These are phyloP conservation scores for Cariama cristata DNA, from an alignment of 2,113 vertebrate genomes.

Conservation along the genomic window DNA sequence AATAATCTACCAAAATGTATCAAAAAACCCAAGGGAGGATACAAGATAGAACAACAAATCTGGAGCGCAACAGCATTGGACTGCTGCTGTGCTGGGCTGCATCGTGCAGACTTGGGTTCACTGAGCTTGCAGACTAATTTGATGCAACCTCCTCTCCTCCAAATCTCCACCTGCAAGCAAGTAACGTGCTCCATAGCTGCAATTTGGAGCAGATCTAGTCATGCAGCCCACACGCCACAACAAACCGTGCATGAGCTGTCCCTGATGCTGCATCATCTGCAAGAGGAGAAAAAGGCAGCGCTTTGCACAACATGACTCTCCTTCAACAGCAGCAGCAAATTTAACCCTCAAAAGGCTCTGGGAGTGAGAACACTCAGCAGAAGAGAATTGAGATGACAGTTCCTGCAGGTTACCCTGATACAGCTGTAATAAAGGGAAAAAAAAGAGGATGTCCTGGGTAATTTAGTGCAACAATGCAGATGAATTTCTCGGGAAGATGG, in stretches of 20 bases:
- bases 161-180: not conserved
- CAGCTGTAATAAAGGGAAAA: not conserved
- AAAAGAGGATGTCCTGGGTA: not conserved
- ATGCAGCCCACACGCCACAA: not conserved
- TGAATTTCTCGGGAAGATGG: not conserved
- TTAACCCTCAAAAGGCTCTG: not conserved
- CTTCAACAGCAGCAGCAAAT: not conserved
- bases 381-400: not conserved
- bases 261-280: not conserved
- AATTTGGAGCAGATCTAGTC: not conserved
- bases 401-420: not conserved
- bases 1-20: not conserved
- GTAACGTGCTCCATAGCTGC: not conserved
- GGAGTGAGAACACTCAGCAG: not conserved
- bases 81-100: not conserved
- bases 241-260: not conserved
- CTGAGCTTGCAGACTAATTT: fast-evolving
- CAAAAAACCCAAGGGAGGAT: not conserved
- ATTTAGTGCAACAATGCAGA: not conserved
- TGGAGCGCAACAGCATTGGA: not conserved
- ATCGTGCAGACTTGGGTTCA: not conserved
- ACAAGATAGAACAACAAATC: not conserved
- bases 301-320: not conserved
- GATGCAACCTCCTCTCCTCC: not conserved
- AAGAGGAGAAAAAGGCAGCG: not conserved